phyloP scores from a whole-genome alignment of 2,797 vertebrate genomes.

The Phylloscopus collybita region DNA sequence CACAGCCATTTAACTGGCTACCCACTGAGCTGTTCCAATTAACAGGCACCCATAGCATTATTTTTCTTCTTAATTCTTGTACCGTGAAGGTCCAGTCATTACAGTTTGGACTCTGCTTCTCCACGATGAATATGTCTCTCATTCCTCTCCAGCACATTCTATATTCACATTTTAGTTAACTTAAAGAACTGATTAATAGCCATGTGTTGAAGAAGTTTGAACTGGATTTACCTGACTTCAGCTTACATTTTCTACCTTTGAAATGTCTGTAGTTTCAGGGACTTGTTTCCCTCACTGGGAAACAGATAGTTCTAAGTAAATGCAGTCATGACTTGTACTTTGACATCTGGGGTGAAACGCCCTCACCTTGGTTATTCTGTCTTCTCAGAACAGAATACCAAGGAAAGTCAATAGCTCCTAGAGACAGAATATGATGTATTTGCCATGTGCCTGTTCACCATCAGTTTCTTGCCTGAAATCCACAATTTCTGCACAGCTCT shows the following conservation, averaged over 20 bases:
- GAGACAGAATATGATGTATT: neutral
- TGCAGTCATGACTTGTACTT: neutral
- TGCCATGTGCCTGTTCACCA: neutral
- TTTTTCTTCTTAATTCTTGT: conserved; percentile 59
- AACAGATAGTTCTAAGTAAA: neutral
- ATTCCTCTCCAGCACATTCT: neutral
- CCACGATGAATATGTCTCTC: neutral
- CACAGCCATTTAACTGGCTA: conserved; percentile 16
- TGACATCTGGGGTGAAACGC: neutral
- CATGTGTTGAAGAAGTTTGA: neutral
- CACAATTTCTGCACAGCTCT: neutral
- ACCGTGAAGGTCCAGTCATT: neutral
- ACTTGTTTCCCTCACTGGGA: neutral
- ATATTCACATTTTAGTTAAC: neutral
- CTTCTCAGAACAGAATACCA: neutral
- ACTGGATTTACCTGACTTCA: neutral
- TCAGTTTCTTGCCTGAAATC: neutral
- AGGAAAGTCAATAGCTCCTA: neutral
- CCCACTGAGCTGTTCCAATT: conserved; percentile 45
- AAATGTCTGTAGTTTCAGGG: neutral
- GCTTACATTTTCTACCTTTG: neutral
- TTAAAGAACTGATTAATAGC: neutral
- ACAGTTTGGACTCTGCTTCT: conserved; percentile 17
- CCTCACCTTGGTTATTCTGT: neutral
- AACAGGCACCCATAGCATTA: conserved; percentile 3